Evolutionary conservation across 2,113 vertebrate genomes (phyloP), one percentile per base, ranked within the genome.

Genomic region (Chaetorhynchus papuensis): DNA sequence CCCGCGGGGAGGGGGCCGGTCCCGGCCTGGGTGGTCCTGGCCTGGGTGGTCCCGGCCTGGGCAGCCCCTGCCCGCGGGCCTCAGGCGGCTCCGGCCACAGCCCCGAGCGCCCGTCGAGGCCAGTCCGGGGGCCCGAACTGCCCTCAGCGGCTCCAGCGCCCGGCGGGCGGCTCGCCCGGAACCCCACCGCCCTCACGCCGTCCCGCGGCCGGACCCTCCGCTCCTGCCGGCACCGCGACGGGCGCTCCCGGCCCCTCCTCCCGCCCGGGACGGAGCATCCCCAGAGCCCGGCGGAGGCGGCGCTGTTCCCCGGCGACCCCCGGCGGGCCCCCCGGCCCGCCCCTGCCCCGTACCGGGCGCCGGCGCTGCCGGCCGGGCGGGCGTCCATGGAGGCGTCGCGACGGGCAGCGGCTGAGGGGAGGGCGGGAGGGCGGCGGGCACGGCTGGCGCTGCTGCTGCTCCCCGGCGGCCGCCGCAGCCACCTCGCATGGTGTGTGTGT

Each of bases 321-420:
- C n/a, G n/a, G n/a, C n/a, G n/a, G n/a, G n/a, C 10, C 72, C 39
- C 88, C 39, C 52, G 19, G 5, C 33, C 82, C 49, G 26, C 33
- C 64, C 45, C 91, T 49, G 68, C 79, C 37, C 84, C 85, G 22
- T 95, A 97, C 93, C 83, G 84, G 68, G 39, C 22, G 6, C 39
- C n/a, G 61, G 65, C 66, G 60, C 93, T 92, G 91, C 4, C 33
- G 74, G 61, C 94, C 17, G 71, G 47, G 50, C 54, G 60, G 66
- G 76, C 50, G 10, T 87, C 86, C 93, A 94, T 94, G 69, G 45
- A 59, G 68, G 79, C 50, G 93, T 52, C 77, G 41, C 35, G 35
- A 44, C 22, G 41, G 35, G 70, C 37, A n/a, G 82, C 63, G 30
- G 65, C n/a, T 31, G 82, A 59, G 33, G 41, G 1, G 11, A 18